phyloP scores from a whole-genome alignment of 1,140 invertebrate genomes.

The Hermetia illucens region DNA sequence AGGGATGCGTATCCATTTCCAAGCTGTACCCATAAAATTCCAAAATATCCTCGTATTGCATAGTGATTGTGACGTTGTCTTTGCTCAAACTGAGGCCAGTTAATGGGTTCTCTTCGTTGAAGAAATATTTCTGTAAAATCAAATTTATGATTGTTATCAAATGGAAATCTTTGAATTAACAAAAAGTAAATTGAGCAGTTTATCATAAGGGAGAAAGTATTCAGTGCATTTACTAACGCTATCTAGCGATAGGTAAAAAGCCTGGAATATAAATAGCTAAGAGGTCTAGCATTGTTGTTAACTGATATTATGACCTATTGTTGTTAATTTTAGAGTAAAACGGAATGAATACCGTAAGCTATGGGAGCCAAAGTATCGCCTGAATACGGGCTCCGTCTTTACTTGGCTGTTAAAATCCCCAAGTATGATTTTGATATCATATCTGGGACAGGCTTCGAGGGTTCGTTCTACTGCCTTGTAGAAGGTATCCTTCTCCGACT shows the following conservation, averaged over 20 bases:
- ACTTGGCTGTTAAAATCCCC: too few relatives aligned
- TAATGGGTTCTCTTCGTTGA: conserved; percentile 60
- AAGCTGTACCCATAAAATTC: conserved; percentile 65
- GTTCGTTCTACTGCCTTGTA: too few relatives aligned
- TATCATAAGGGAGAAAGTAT: conserved; percentile 17
- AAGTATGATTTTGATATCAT: too few relatives aligned
- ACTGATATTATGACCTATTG: too few relatives aligned
- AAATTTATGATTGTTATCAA: conserved; percentile 14
- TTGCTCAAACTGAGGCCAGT: conserved; percentile 61
- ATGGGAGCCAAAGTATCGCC: too few relatives aligned
- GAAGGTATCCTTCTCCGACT: too few relatives aligned
- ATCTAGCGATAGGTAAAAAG: conserved; percentile 9
- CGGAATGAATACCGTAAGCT: too few relatives aligned
- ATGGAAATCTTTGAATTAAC: conserved; percentile 10
- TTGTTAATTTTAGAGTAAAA: too few relatives aligned
- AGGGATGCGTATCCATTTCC: conserved; percentile 27
- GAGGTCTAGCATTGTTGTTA: too few relatives aligned
- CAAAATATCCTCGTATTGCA: conserved; percentile 51
- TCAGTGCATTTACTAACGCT: conserved; percentile 12
- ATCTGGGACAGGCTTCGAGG: too few relatives aligned
- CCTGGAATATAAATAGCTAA: conserved; percentile 2
- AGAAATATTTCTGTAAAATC: conserved; percentile 59
- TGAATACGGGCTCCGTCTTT: too few relatives aligned
- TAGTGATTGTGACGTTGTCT: conserved; percentile 53
- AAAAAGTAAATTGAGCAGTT: conserved; percentile 5